Evolutionary conservation across 2,888 invertebrate species (phyloP).

Genomic region (Trachelus stipa): DNA sequence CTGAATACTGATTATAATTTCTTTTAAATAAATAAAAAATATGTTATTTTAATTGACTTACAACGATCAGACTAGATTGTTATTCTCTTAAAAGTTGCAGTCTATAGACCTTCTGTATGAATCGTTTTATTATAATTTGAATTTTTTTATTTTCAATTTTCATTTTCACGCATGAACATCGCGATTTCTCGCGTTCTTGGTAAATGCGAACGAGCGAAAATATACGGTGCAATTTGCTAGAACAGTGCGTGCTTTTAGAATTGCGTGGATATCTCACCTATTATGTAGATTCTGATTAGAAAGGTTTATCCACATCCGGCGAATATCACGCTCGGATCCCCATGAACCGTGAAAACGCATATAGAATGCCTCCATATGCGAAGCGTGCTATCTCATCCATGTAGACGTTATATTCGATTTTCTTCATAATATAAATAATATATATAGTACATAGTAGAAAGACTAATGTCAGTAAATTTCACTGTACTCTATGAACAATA

Average conservation of each 20-base stretch:
- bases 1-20: neutral
- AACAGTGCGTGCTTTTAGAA: constrained; percentile 33
- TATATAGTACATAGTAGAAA: neutral
- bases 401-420: neutral
- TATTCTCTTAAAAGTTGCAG: neutral
- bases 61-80: neutral
- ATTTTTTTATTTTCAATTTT: neutral
- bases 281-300: constrained; percentile 33
- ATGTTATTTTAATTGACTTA: neutral
- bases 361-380: neutral
- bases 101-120: neutral
- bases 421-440: neutral
- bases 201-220: neutral
- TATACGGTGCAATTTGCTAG: neutral
- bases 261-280: constrained; percentile 38
- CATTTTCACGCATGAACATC: neutral
- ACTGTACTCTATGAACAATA: neutral
- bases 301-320: constrained; percentile 28
- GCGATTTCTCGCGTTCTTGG: neutral
- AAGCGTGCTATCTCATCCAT: neutral
- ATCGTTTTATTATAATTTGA: neutral
- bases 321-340: constrained; percentile 25
- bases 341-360: constrained; percentile 26
- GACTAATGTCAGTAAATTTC: neutral
- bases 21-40: neutral